Base-by-base conservation (phyloP, 2,113 vertebrate species). In the Gallinago undulata region DNA sequence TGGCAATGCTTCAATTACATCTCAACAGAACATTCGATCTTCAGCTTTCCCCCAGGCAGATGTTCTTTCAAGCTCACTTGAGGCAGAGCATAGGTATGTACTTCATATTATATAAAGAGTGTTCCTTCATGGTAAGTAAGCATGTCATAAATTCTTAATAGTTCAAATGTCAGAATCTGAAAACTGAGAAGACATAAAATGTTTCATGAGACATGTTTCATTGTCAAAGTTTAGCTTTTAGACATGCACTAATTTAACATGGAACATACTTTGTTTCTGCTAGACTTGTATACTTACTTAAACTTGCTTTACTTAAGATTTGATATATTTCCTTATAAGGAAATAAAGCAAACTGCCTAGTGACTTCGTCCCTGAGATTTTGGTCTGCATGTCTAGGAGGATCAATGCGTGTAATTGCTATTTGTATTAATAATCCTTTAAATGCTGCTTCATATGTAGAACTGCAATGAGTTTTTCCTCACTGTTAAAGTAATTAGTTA, bases 51-150 rank as follows among this genome's bases (percentile, higher is more conserved):
- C 98, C 89, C 98, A 97, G 85, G 89, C 97, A 56, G 96, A 98
- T 94, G 95, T 98, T 96, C 98, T 98, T 97, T 99, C 98, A 75
- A 98, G 98, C 92, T 99, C 98, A 19, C 98, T 99, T 86, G 98
- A 99, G 88, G 98, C 98, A 92, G 98, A 99, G 74, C 98, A 98
- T 93, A 98, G 98, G 98, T 98, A 90, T 81, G 97, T 96, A 60
- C 57, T 95, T 68, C 48, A 43, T 25, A 12, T 70, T 73, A 76
- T 39, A 50, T 2, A 17, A 50, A 69, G 64, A 53, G 16, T 51
- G 13, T 85, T 95, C 33, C 16, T 70, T 87, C 24, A 15, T 66
- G 35, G 9, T 66, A 66, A 43, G 39, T 86, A 53, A 83, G 8
- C 33, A 6, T 66, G 27, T 66, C 25, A 19, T 56, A 48, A 92